Evolutionary conservation across 1,140 invertebrate species (phyloP).

Genomic region (Caerostris darwini): DNA sequence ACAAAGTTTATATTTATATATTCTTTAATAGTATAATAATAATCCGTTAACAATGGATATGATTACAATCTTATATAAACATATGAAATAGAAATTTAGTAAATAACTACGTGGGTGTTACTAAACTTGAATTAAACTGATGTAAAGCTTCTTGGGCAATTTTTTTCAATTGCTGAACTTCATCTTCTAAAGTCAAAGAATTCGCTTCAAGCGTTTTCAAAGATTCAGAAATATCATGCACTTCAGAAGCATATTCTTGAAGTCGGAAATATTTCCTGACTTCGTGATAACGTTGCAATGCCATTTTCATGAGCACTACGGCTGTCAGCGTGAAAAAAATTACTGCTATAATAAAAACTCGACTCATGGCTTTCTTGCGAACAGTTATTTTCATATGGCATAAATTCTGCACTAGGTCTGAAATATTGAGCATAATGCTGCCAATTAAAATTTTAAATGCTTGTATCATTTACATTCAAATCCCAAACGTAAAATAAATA

Average conservation of each 20-base stretch:
- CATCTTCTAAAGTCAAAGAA: constrained; percentile 71
- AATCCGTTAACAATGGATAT: too few relatives aligned
- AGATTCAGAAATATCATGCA: constrained; percentile 74
- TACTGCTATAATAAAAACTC: constrained; percentile 59
- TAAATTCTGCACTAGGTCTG: not conserved
- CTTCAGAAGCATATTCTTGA: constrained; percentile 76
- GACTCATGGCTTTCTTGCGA: constrained; percentile 64
- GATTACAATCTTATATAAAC: too few relatives aligned
- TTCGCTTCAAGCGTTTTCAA: constrained; percentile 68
- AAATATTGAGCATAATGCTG: not conserved
- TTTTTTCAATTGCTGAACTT: constrained; percentile 75
- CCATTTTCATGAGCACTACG: constrained; percentile 73
- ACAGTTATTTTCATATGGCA: constrained; percentile 48
- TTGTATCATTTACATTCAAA: too few relatives aligned
- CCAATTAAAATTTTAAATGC: not conserved
- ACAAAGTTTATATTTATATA: too few relatives aligned
- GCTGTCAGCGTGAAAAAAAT: constrained; percentile 65
- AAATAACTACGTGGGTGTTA: not conserved
- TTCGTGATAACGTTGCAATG: constrained; percentile 69
- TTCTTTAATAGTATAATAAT: too few relatives aligned
- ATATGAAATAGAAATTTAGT: too few relatives aligned
- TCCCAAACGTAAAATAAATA: too few relatives aligned
- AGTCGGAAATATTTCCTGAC: constrained; percentile 75
- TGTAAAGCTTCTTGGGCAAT: constrained; percentile 59
- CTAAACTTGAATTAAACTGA: constrained; percentile 63